These are phyloP conservation scores for Solenodon paradoxus DNA, from an alignment of 2,113 vertebrate genomes.

Conservation along the genomic window DNA sequence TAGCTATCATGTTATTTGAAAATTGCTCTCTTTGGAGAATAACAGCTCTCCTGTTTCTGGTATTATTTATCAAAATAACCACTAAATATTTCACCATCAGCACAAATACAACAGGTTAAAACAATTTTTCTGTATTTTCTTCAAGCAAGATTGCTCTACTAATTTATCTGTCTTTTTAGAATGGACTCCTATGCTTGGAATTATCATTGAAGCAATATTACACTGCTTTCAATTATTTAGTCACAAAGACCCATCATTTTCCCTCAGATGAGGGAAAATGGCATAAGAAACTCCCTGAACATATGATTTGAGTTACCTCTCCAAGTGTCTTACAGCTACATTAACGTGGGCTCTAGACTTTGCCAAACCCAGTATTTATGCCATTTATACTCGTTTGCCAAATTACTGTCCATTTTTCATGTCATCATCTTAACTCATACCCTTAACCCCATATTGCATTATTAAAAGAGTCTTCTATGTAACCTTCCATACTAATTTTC, in stretches of 20 bases:
- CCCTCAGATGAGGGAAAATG: neutral
- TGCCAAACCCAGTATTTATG: no score
- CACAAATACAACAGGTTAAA: neutral
- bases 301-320: no score
- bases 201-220: conserved; percentile 1
- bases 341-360: no score
- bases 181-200: neutral
- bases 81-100: neutral
- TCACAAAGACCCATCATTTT: neutral
- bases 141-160: neutral
- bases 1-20: neutral
- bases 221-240: neutral
- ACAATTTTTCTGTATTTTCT: neutral
- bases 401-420: neutral
- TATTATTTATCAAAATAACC: neutral
- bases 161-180: neutral
- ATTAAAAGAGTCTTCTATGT: neutral
- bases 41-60: neutral
- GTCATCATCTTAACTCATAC: neutral
- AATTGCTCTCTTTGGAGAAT: neutral
- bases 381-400: neutral
- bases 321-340: no score
- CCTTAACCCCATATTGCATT: neutral
- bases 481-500: neutral
- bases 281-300: no score